phyloP scores from a whole-genome alignment of 2,888 invertebrate genomes.

The Girardia tigrina region DNA sequence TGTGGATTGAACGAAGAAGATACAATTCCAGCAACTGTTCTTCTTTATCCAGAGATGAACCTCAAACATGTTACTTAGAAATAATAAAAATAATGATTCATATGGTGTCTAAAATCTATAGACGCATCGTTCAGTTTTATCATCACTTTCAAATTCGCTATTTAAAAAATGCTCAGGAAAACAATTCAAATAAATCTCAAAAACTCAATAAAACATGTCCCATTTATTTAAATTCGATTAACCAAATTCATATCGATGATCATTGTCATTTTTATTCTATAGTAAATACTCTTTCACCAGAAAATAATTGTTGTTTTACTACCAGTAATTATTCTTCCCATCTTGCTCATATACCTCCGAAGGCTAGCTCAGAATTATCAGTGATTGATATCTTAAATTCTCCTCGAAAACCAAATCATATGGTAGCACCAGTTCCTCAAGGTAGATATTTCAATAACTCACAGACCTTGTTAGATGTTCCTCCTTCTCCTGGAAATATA shows the following conservation, averaged over 20 bases:
- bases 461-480: background rate
- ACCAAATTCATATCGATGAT: slow-evolving; percentile 8
- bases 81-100: slow-evolving; percentile 92
- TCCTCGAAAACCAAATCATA: slow-evolving; percentile 20
- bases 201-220: background rate
- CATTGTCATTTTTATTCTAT: background rate
- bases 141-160: background rate
- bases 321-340: background rate
- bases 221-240: background rate
- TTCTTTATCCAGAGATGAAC: slow-evolving; percentile 62
- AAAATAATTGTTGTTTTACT: background rate
- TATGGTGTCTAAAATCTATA: slow-evolving; percentile 59
- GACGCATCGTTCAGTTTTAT: background rate
- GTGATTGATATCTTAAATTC: slow-evolving; percentile 27
- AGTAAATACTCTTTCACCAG: background rate
- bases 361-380: slow-evolving; percentile 28
- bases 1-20: slow-evolving; percentile 78
- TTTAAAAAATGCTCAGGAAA: background rate
- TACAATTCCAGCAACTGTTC: slow-evolving; percentile 87
- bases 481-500: background rate
- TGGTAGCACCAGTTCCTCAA: background rate
- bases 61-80: slow-evolving; percentile 89
- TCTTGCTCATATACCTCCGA: slow-evolving; percentile 11
- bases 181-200: background rate
- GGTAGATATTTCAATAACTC: background rate